Conservation (phyloP, 2,113 vertebrate genomes). For the Cettia cetti region DNA sequence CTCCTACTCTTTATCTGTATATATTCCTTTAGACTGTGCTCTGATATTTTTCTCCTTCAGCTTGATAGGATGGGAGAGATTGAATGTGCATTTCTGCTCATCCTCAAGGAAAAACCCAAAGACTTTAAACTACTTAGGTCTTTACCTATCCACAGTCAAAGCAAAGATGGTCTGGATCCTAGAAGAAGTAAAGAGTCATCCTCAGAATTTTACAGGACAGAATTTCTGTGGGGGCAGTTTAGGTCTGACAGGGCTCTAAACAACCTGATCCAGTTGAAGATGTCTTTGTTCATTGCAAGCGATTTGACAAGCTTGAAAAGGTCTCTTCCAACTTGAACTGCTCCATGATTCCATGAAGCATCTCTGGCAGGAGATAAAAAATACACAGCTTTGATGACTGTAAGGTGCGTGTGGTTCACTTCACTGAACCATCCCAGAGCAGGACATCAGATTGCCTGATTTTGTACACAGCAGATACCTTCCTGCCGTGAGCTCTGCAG, state of each 20-base stretch:
- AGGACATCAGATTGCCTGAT: neutral
- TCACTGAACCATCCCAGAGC: neutral
- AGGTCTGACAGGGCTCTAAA: neutral
- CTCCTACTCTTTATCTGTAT: neutral
- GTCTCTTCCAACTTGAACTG: neutral
- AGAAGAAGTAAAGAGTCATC: neutral
- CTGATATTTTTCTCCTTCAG: neutral
- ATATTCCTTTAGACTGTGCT: neutral
- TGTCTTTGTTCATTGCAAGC: neutral
- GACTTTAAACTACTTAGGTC: neutral
- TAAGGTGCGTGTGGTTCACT: neutral
- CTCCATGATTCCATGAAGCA: neutral
- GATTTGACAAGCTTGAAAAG: neutral
- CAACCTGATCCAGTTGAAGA: neutral
- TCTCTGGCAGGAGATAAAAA: neutral
- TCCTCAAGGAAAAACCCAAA: neutral
- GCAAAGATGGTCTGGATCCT: neutral
- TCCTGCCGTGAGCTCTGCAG: fast-evolving
- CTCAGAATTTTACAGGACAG: neutral
- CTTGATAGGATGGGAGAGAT: neutral
- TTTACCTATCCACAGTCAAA: neutral
- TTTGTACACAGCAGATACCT: too few relatives aligned
- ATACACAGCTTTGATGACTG: neutral
- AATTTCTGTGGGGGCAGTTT: neutral
- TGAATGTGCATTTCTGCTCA: neutral